Evolutionary conservation across 92 coral and sea anemone species (phyloP).

Genomic region (Galaxea fascicularis): DNA sequence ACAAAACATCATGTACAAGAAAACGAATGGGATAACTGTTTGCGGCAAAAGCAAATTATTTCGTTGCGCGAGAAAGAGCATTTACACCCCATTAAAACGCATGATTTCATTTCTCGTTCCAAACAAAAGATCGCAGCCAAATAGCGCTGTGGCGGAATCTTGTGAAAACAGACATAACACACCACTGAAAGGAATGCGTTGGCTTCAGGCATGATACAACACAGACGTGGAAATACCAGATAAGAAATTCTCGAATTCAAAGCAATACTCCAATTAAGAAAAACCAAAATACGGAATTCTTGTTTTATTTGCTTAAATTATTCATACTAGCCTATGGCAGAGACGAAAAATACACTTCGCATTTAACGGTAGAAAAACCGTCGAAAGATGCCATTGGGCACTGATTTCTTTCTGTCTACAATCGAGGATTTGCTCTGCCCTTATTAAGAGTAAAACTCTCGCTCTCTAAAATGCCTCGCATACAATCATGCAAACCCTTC

Average conservation of each 20-base stretch:
- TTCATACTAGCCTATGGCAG: conserved; percentile 82
- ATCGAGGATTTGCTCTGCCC: conserved; percentile 1
- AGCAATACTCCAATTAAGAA: background rate
- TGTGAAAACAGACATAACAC: conserved; percentile 25
- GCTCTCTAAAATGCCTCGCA: conserved; percentile 16
- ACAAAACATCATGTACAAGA: background rate
- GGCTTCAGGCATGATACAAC: conserved; percentile 10
- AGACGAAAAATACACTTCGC: conserved; percentile 64
- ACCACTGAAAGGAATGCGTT: conserved; percentile 17
- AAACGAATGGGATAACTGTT: background rate
- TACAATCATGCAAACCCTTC: conserved; percentile 41
- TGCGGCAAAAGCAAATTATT: conserved; percentile 6
- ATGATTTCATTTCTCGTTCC: conserved; percentile 33
- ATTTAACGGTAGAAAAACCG: conserved; percentile 61
- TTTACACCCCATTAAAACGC: conserved; percentile 47
- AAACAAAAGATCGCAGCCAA: conserved; percentile 45
- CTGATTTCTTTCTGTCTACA: conserved; percentile 31
- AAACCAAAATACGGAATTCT: background rate
- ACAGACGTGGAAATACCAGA: background rate
- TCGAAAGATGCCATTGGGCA: conserved; percentile 27
- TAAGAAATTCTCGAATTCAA: background rate
- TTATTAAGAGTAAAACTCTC: background rate
- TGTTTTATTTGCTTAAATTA: conserved; percentile 36
- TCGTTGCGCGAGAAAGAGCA: conserved; percentile 4
- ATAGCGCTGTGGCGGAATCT: conserved; percentile 46